Conservation (phyloP, 2,113 vertebrate species). For the Crotophaga sulcirostris region DNA sequence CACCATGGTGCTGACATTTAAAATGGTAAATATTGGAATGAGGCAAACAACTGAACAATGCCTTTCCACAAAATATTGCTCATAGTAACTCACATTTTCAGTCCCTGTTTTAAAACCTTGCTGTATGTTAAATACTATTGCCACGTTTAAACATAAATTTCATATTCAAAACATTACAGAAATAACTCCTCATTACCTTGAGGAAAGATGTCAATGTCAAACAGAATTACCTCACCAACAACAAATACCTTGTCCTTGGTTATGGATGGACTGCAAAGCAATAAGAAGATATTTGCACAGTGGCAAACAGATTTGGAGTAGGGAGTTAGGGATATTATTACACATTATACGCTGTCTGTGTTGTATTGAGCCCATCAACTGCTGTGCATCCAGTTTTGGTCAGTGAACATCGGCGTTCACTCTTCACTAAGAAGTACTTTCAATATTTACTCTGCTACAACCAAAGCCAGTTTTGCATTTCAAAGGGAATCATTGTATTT, state of each 20-base stretch:
- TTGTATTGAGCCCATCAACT: background rate
- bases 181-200: background rate
- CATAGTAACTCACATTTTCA: background rate
- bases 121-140: background rate
- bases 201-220: background rate
- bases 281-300: background rate
- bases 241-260: background rate
- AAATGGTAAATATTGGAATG: background rate
- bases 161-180: background rate
- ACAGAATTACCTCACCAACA: background rate
- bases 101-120: background rate
- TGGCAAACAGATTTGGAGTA: background rate
- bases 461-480: conserved; percentile 18
- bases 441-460: background rate
- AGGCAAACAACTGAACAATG: background rate
- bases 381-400: background rate
- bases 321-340: background rate
- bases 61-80: background rate
- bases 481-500: background rate
- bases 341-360: background rate
- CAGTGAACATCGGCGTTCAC: background rate
- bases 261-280: background rate
- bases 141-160: background rate
- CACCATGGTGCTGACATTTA: background rate
- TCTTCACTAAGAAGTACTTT: background rate